Evolutionary conservation across 92 coral and sea anemone genomes (phyloP).

Genomic region (Pocillopora grandis): DNA sequence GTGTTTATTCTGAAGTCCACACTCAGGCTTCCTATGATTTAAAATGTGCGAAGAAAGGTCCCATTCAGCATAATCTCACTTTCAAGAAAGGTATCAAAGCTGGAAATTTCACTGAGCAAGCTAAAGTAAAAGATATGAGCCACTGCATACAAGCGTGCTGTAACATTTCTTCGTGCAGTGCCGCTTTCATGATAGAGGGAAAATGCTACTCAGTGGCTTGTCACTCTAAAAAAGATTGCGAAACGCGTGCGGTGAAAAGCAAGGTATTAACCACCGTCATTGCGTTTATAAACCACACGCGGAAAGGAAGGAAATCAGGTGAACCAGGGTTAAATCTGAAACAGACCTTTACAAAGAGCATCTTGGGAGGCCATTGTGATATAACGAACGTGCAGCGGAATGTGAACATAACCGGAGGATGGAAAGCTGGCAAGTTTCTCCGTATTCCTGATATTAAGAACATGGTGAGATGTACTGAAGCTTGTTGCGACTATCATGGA

Average conservation of each 20-base stretch:
- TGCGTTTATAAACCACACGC: slow-evolving; percentile 56
- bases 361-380: slow-evolving; percentile 60
- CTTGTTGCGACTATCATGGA: slow-evolving; percentile 75
- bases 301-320: slow-evolving; percentile 4
- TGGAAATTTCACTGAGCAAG: slow-evolving; percentile 70
- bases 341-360: slow-evolving; percentile 28
- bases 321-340: slow-evolving; percentile 5
- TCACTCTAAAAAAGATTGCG: slow-evolving; percentile 48
- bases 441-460: slow-evolving; percentile 64
- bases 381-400: slow-evolving; percentile 59
- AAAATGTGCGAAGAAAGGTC: slow-evolving; percentile 19
- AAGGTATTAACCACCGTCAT: slow-evolving; percentile 51
- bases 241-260: slow-evolving; percentile 52
- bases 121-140: slow-evolving; percentile 51
- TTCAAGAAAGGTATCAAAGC: slow-evolving; percentile 65
- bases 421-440: slow-evolving; percentile 88
- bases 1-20: slow-evolving; percentile 11
- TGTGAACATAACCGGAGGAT: slow-evolving; percentile 89
- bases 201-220: slow-evolving; percentile 81
- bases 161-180: slow-evolving; percentile 58
- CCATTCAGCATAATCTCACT: slow-evolving; percentile 49
- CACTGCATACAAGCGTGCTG: slow-evolving; percentile 75
- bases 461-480: slow-evolving; percentile 65
- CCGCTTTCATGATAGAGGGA: slow-evolving; percentile 71
- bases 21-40: not conserved